Base-by-base conservation (phyloP, 2,888 invertebrate species). In the Dynastes maya region DNA sequence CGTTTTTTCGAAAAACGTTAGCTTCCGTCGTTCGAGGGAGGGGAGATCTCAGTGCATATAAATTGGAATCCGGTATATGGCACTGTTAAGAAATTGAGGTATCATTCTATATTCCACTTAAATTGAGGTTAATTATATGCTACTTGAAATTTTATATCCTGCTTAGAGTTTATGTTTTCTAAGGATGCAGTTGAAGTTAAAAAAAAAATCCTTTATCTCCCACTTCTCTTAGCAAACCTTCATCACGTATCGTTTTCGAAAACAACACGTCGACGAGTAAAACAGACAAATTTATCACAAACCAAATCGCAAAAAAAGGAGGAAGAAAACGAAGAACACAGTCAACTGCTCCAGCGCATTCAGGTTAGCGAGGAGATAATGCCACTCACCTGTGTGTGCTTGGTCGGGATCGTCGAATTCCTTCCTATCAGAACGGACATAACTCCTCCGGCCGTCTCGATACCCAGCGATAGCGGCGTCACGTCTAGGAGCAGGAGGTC, bases 381-480 rank as follows among this genome's bases (percentile, higher is more conserved):
- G 61, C 55, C 64, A 40, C 77, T 78, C 80, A 86, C 86, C 85
- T 92, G 91, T 0, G 92, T 90, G 84, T 92, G 92, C 84, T 91
- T 92, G 45, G 91, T 91, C 6, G 93, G 93, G 83, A 94, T 92
- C 76, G 92, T 93, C 13, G 92, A 91, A 86, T 94, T 94, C 81
- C 94, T 89, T 85, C 91, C 91, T 87, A 94, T 94, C 65, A 94
- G 88, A 3, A 91, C 88, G 8, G 93, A 92, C 94, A 94, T 94
- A 32, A 94, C 92, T 79, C 94, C 94, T 79, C 94, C 94, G 78
- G 93, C 93, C 6, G 93, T 94, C 87, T 94, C 94, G 82, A 94
- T 93, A 82, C 94, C 94, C 81, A 93, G 86, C 37, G 94, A 94
- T 79, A 94, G 89, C 16, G 92, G 92, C 16, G 92, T 89, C 8